Evolutionary conservation across 2,113 vertebrate species (phyloP), one percentile per base, ranked within the genome.

Genomic region (cattle (Bos taurus)): DNA sequence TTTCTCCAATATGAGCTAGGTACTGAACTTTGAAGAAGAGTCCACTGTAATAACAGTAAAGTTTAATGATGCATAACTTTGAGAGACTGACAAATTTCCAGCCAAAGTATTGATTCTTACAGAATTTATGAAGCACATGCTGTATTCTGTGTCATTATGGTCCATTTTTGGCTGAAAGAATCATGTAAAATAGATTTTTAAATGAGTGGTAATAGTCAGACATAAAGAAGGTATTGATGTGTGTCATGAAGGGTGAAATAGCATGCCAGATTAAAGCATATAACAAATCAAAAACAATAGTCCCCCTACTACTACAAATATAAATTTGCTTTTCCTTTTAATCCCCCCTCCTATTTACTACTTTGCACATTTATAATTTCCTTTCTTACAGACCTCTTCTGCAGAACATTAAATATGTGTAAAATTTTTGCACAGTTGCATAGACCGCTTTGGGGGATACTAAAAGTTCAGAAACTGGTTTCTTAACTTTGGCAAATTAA

Each of bases 141-240:
- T 98, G 97, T 98, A 98, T 99, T 99, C 98, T 98, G 97, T 99
- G 99, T 99, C 98, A 99, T 99, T 99, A 99, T 97, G 95, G 98
- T 98, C 98, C 98, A 98, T 99, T 99, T 99, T 99, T 99, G 98
- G 98, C 99, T 99, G 99, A 98, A 98, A 99, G 98, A 99, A 99
- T 99, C 99, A 99, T 99, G 99, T 99, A 99, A 99, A 99, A 99
- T 99, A 99, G 99, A 99, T 99, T 99, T 99, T 99, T 99, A 99
- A 99, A 99, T 99, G 99, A 99, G 98, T 98, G 98, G 99, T 99
- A 99, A 99, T 99, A 99, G 99, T 98, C 98, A 99, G 99, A 99
- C 99, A 98, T 99, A 99, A 99, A 99, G 98, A 98, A 99, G 98
- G 97, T 99, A 99, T 99, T 98, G 99, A 99, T 98, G 99, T 99